A percentile compares a stretch with the other conserved stretches of the same genome.
Conservation (phyloP, 2,797 vertebrate genomes). For the Sciurus vulgaris region DNA sequence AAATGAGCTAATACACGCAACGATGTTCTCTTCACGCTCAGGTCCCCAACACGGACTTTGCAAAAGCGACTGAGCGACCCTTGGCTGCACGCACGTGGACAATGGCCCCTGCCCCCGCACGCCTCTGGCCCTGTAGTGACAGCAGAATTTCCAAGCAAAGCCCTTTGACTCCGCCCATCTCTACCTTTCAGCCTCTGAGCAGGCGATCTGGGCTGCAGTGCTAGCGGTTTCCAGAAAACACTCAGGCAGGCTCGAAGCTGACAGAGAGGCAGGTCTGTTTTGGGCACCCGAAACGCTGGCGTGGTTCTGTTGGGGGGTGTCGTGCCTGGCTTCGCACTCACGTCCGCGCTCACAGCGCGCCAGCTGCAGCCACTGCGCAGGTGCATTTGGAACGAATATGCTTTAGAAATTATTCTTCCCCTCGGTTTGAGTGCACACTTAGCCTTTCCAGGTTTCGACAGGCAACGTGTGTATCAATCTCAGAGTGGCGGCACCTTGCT, state of each 20-base stretch:
- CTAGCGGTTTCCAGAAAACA: slow-evolving; percentile 63
- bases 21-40: not conserved
- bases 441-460: not conserved
- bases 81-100: not conserved
- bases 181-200: not conserved
- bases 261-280: not conserved
- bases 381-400: no score
- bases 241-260: slow-evolving; percentile 20
- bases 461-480: not conserved
- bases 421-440: not conserved
- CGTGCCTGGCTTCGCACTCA: not conserved
- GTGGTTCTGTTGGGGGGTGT: no score
- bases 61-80: not conserved
- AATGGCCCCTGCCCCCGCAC: rapidly evolving
- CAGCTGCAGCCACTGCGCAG: not conserved
- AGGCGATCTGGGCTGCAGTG: not conserved
- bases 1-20: no score
- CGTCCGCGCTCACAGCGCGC: not conserved
- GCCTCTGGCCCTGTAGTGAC: not conserved
- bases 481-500: not conserved
- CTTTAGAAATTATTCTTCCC: no score
- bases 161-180: not conserved
- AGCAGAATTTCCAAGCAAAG: not conserved
- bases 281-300: not conserved
- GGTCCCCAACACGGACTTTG: not conserved